Percentiles rank a stretch among this genome's conserved stretches.
phyloP scores from a whole-genome alignment of 2,797 vertebrate species.

The Xenops minutus region DNA sequence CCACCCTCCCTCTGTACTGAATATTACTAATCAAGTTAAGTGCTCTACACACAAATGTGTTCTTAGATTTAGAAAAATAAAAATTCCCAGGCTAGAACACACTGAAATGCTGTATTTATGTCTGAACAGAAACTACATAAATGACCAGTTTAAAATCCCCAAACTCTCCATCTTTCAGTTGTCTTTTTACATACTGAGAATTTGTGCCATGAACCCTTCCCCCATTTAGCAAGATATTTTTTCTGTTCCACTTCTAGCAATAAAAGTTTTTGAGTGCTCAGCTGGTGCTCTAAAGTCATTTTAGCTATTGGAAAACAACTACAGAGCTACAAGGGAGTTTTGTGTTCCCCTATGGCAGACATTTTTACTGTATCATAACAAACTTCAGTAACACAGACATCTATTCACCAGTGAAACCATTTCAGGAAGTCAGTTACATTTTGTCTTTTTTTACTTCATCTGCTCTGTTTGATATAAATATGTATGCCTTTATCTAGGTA shows the following conservation, averaged over 20 bases:
- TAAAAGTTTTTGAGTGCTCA: neutral
- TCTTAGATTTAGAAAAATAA: neutral
- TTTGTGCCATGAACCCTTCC: neutral
- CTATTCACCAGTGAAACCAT: neutral
- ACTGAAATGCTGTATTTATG: neutral
- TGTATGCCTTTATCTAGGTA: neutral
- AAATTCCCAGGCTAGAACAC: neutral
- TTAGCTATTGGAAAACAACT: neutral
- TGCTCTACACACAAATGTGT: neutral
- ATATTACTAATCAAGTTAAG: neutral
- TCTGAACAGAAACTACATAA: neutral
- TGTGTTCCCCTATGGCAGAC: neutral
- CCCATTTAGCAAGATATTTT: neutral
- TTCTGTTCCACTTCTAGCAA: neutral
- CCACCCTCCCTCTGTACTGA: neutral
- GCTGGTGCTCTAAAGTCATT: neutral
- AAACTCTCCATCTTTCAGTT: neutral
- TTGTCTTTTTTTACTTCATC: neutral
- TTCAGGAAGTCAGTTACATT: neutral
- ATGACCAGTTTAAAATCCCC: neutral
- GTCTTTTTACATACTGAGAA: neutral
- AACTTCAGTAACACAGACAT: neutral
- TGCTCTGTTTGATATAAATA: neutral
- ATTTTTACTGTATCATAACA: neutral
- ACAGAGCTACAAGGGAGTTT: neutral